Conservation (phyloP, 2,113 vertebrate genomes). For the Symphodus melops region DNA sequence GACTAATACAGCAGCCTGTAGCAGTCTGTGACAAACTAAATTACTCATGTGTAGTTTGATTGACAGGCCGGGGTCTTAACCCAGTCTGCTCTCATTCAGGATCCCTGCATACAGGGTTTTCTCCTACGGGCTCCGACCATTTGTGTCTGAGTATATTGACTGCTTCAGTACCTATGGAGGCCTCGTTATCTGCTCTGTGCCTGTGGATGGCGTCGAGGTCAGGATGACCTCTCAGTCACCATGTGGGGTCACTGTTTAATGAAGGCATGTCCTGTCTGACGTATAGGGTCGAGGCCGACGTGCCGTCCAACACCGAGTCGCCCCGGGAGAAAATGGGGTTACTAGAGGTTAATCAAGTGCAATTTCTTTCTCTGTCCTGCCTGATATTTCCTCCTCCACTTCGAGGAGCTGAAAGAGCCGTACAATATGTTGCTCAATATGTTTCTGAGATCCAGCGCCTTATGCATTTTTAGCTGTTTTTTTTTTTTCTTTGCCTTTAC, state of each 20-base stretch:
- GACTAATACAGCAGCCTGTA: background rate
- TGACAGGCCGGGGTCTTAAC: slow-evolving; percentile 11
- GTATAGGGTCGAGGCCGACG: slow-evolving; percentile 48
- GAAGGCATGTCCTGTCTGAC: slow-evolving; percentile 61
- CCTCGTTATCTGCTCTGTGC: slow-evolving; percentile 36
- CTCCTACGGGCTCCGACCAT: background rate
- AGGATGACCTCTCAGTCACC: slow-evolving; percentile 32
- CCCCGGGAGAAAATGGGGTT: slow-evolving; percentile 75
- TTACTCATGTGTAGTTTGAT: slow-evolving; percentile 19
- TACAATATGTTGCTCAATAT: slow-evolving; percentile 1
- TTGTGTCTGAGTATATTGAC: slow-evolving; percentile 4
- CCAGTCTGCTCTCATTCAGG: slow-evolving; percentile 12
- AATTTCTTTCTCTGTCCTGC: slow-evolving; percentile 59
- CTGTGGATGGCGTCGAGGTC: slow-evolving; percentile 36
- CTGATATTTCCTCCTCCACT: slow-evolving; percentile 53
- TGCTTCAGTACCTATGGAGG: slow-evolving; percentile 4
- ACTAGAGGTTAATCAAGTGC: slow-evolving; percentile 77
- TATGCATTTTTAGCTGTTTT: background rate
- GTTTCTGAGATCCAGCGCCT: background rate
- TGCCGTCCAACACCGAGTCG: slow-evolving; percentile 55
- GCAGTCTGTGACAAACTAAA: background rate
- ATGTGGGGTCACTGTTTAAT: slow-evolving; percentile 68
- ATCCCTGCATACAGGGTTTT: slow-evolving; percentile 1
- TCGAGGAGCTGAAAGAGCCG: slow-evolving; percentile 28
- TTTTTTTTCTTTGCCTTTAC: background rate